Evolutionary conservation across 2,888 invertebrate genomes (phyloP).

Genomic region (Chydorus sphaericus): DNA sequence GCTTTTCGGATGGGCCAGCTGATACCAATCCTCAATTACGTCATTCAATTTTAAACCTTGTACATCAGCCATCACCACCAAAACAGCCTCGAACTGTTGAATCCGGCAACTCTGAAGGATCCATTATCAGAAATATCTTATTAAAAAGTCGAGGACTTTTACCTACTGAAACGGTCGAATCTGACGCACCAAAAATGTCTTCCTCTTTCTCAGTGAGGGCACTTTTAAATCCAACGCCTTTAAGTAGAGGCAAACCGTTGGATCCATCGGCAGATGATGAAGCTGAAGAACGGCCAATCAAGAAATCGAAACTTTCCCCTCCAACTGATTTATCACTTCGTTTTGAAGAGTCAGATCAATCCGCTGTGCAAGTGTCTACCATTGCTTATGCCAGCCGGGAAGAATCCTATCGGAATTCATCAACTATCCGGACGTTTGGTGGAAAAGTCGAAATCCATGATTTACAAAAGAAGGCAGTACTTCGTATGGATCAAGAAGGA

Average conservation of each 20-base stretch:
- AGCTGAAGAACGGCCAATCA: background rate
- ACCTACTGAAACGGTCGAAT: background rate
- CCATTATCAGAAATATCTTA: slow-evolving; percentile 55
- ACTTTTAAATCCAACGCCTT: background rate
- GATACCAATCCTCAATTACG: background rate
- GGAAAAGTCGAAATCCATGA: slow-evolving; percentile 63
- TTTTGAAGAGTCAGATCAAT: background rate
- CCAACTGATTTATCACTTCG: background rate
- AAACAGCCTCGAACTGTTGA: background rate
- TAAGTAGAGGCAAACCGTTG: background rate
- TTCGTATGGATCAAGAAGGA: slow-evolving; percentile 44
- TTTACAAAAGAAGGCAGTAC: slow-evolving; percentile 49
- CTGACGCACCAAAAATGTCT: background rate
- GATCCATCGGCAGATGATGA: background rate
- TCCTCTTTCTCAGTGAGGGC: slow-evolving; percentile 9
- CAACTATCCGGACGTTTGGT: slow-evolving; percentile 50
- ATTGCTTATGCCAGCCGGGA: background rate
- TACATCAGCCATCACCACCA: background rate
- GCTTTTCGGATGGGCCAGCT: slow-evolving; percentile 2
- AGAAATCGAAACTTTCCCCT: background rate
- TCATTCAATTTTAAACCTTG: slow-evolving; percentile 2
- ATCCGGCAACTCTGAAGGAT: slow-evolving; percentile 27
- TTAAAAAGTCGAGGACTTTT: slow-evolving; percentile 35
- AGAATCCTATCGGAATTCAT: background rate
- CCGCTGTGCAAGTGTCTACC: background rate